phyloP scores from a whole-genome alignment of 2,888 invertebrate genomes.

The Zaprionus bogoriensis region DNA sequence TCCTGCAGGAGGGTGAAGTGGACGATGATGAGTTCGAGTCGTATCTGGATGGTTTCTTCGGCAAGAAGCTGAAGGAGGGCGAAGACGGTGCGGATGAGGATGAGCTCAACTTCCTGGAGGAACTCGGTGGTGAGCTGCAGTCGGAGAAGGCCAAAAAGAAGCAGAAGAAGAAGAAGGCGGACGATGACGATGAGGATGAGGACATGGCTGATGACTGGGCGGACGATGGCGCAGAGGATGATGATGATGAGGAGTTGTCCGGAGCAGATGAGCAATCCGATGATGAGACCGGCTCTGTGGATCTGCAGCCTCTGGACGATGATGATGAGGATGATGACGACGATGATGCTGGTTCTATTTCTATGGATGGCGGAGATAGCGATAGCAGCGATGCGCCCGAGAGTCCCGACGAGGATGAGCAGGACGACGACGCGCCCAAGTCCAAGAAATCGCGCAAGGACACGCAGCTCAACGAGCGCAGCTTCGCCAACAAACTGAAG shows the following conservation, averaged over 20 bases:
- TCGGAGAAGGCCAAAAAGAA: constrained; percentile 60
- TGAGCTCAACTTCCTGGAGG: constrained; percentile 88
- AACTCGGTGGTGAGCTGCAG: constrained; percentile 84
- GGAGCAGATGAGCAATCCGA: constrained; percentile 81
- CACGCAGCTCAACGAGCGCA: constrained; percentile 53
- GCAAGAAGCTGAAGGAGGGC: constrained; percentile 84
- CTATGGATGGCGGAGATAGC: constrained; percentile 60
- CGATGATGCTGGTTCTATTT: constrained; percentile 63
- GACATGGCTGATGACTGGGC: constrained; percentile 80
- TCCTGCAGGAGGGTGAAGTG: constrained; percentile 88
- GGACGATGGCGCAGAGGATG: constrained; percentile 78
- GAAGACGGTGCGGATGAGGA: constrained; percentile 84
- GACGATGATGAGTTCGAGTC: constrained; percentile 85
- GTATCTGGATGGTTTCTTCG: constrained; percentile 83
- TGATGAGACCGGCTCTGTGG: constrained; percentile 76
- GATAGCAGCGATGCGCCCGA: constrained; percentile 68
- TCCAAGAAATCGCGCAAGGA: constrained; percentile 73
- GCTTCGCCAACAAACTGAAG: constrained; percentile 80
- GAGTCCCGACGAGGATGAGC: constrained; percentile 58
- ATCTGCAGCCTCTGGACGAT: constrained; percentile 57
- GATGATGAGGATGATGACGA: constrained; percentile 63
- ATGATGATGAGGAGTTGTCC: constrained; percentile 65
- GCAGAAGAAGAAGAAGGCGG: constrained; percentile 75
- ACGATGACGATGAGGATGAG: constrained; percentile 81
- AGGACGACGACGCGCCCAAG: constrained; percentile 64